A percentile compares a stretch with the other conserved stretches of the same genome.
These are phyloP conservation scores for Athetis lepigone DNA, from an alignment of 2,888 invertebrate species.

Conservation along the genomic window DNA sequence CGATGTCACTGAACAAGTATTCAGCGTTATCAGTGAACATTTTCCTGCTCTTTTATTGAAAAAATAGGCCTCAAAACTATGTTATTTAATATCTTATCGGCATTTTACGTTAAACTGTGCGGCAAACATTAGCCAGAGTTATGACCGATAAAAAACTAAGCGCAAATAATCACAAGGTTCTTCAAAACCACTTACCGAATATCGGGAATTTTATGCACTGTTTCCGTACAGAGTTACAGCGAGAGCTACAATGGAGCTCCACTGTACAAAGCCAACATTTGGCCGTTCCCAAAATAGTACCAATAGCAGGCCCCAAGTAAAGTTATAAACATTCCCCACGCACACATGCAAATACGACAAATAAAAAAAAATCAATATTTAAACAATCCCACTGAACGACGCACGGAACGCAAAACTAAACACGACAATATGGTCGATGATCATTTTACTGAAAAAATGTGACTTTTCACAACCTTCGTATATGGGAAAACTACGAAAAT, in stretches of 20 bases:
- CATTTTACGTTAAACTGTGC: constrained; percentile 58
- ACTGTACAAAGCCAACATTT: constrained; percentile 84
- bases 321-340: constrained; percentile 86
- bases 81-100: constrained; percentile 66
- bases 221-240: constrained; percentile 54
- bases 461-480: constrained; percentile 83
- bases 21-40: constrained; percentile 36
- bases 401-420: constrained; percentile 48
- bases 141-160: constrained; percentile 77
- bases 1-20: constrained; percentile 29
- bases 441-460: constrained; percentile 84
- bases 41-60: constrained; percentile 56
- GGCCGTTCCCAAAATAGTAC: constrained; percentile 88
- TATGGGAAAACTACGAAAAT: constrained; percentile 80
- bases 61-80: constrained; percentile 63
- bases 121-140: constrained; percentile 73
- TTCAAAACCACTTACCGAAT: constrained; percentile 62
- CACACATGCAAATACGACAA: constrained; percentile 75
- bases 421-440: constrained; percentile 79
- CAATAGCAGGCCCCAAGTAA: constrained; percentile 85
- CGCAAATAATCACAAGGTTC: constrained; percentile 55
- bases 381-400: constrained; percentile 70
- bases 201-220: constrained; percentile 39
- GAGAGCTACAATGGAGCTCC: constrained; percentile 74
- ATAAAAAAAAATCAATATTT: constrained; percentile 86